phyloP scores from a whole-genome alignment of 2,113 vertebrate species.

The Prolemur simus region DNA sequence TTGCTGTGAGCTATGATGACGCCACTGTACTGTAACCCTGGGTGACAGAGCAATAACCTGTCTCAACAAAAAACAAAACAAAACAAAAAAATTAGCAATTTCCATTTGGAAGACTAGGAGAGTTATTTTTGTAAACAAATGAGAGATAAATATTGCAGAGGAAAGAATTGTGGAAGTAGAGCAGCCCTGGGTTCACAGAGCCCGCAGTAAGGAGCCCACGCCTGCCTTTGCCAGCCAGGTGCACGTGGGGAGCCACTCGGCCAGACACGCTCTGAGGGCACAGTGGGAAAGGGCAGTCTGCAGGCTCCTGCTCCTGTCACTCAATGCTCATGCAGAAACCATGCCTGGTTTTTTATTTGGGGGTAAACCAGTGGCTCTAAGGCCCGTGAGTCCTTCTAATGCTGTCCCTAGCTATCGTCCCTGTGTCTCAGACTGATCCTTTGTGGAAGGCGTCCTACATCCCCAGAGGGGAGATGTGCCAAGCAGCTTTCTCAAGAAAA shows the following conservation, averaged over 20 bases:
- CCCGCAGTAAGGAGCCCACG: rapidly evolving
- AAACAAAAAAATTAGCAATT: not conserved
- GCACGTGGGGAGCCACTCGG: not conserved
- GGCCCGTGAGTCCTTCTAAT: not conserved
- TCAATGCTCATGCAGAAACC: not conserved
- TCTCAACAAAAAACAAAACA: too few species aligned
- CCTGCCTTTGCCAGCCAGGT: not conserved
- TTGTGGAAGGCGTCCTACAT: not conserved
- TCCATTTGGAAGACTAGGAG: not conserved
- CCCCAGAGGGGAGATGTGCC: not conserved
- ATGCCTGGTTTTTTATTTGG: not conserved
- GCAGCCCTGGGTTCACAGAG: too few species aligned
- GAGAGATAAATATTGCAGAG: not conserved
- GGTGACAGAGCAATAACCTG: too few species aligned
- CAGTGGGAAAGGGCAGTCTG: not conserved
- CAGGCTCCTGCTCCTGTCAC: not conserved
- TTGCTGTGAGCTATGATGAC: too few species aligned
- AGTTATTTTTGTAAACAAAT: not conserved
- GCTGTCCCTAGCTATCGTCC: not conserved
- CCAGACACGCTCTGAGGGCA: not conserved
- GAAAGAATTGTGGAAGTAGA: not conserved
- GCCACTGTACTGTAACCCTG: too few species aligned
- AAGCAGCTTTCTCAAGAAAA: not conserved
- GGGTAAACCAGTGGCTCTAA: not conserved
- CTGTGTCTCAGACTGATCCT: not conserved